Conservation (phyloP, 2,797 vertebrate genomes). For the Eleutherodactylus coqui region DNA sequence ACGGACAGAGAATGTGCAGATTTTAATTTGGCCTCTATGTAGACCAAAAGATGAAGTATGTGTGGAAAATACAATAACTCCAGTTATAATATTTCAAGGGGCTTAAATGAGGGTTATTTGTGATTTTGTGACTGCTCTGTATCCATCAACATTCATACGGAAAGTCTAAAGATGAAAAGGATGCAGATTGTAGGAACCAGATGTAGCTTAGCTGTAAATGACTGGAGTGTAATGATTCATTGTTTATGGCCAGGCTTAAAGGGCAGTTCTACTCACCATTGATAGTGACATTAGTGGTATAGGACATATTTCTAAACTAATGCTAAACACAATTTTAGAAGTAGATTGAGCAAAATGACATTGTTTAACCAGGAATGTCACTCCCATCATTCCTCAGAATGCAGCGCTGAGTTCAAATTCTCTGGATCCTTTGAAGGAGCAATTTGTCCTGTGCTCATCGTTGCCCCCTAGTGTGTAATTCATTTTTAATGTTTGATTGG, state of each 20-base stretch:
- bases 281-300: background rate
- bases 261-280: background rate
- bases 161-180: background rate
- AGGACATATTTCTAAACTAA: background rate
- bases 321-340: background rate
- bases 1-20: background rate
- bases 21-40: constrained; percentile 6
- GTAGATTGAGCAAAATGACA: background rate
- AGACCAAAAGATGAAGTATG: constrained; percentile 1
- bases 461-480: background rate
- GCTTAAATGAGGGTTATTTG: background rate
- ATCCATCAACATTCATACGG: background rate
- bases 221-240: background rate
- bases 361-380: background rate
- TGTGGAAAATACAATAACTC: background rate
- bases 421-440: background rate
- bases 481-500: too few relatives aligned
- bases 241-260: background rate
- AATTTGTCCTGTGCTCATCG: background rate
- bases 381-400: background rate
- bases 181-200: too few relatives aligned
- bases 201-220: background rate
- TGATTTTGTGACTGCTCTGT: background rate
- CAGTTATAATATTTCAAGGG: background rate
- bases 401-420: background rate